Evolutionary conservation across 2,113 vertebrate species (phyloP).

Genomic region (Otus sunia): DNA sequence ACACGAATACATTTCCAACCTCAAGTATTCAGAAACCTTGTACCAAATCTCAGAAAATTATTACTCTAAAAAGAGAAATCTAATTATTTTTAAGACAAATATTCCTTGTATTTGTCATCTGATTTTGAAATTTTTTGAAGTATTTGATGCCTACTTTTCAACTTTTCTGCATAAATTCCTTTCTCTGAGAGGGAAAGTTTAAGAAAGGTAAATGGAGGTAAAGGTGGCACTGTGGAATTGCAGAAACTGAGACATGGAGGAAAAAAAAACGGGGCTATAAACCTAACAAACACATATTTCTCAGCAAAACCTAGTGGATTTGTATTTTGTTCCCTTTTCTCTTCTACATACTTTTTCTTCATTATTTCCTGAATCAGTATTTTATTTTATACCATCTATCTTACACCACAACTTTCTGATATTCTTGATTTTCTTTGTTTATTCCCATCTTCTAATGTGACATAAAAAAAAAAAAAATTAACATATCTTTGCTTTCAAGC

Average conservation of each 20-base stretch:
- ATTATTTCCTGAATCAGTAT: not conserved
- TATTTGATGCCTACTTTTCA: not conserved
- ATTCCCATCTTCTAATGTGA: not conserved
- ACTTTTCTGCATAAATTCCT: not conserved
- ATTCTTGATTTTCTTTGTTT: not conserved
- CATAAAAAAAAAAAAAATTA: not conserved
- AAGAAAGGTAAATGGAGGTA: not conserved
- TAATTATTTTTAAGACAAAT: not conserved
- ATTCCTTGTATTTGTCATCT: not conserved
- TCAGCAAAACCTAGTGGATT: not conserved
- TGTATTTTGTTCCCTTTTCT: not conserved
- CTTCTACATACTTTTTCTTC: not conserved
- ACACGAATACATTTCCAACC: not conserved
- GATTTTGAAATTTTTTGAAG: not conserved
- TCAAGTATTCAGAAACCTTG: not conserved
- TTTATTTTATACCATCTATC: not conserved
- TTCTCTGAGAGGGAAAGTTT: not conserved
- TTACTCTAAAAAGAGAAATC: not conserved
- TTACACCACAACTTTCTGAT: not conserved
- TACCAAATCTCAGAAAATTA: not conserved
- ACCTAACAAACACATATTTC: not conserved
- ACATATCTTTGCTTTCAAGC: not conserved
- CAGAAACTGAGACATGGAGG: not conserved
- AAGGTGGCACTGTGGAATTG: not conserved
- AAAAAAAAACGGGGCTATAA: not conserved